These are phyloP conservation scores for Octopus bimaculoides DNA, from an alignment of 1,140 invertebrate genomes.

Conservation along the genomic window DNA sequence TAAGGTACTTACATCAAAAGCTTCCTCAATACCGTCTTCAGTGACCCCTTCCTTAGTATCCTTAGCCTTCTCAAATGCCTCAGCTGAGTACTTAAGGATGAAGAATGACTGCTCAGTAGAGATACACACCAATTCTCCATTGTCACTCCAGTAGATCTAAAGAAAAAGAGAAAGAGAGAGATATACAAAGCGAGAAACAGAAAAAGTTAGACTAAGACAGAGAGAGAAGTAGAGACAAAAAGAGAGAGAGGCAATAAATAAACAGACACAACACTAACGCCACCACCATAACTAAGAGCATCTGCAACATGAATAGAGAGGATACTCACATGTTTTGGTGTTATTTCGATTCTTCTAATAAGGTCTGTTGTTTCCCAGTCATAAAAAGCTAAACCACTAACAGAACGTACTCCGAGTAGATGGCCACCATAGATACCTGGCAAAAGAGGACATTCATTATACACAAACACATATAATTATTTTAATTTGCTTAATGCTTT, in stretches of 20 bases:
- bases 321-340: constrained; percentile 67
- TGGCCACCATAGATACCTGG: constrained; percentile 92
- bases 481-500: too few species aligned
- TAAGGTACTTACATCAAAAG: constrained; percentile 77
- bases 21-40: constrained; percentile 95
- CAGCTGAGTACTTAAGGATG: constrained; percentile 81
- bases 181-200: too few species aligned
- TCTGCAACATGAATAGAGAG: not conserved
- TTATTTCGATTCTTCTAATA: constrained; percentile 92
- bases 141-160: constrained; percentile 94
- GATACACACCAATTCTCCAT: constrained; percentile 88
- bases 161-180: constrained; percentile 2
- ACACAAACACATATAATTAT: too few species aligned
- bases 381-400: constrained; percentile 90
- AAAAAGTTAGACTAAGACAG: too few species aligned
- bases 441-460: constrained; percentile 25
- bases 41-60: constrained; percentile 74
- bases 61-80: constrained; percentile 71
- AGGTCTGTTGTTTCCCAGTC: constrained; percentile 95
- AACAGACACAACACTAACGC: too few species aligned
- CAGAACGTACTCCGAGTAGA: constrained; percentile 90
- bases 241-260: too few species aligned
- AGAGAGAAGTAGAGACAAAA: too few species aligned
- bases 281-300: not conserved
- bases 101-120: constrained; percentile 96